Percentiles rank a stretch among this genome's conserved stretches.
These are phyloP conservation scores for Calameuta idolon DNA, from an alignment of 2,888 invertebrate genomes.

Conservation along the genomic window DNA sequence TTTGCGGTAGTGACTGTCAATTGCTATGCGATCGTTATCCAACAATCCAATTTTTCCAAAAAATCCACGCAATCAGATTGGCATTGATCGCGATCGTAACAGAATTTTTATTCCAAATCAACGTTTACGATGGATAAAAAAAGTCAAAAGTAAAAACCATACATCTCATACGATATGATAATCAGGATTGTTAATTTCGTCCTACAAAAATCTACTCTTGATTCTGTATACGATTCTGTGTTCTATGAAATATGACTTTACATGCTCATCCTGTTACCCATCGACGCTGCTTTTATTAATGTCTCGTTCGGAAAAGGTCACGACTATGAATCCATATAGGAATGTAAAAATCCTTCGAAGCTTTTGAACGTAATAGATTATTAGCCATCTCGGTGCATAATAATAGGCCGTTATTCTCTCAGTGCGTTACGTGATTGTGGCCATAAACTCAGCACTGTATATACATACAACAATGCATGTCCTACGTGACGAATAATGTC, in stretches of 20 bases:
- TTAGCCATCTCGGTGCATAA: not conserved
- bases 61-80: not conserved
- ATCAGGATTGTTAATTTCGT: not conserved
- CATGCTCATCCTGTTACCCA: not conserved
- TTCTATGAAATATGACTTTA: too few relatives aligned
- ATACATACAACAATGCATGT: not conserved
- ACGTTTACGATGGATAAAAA: not conserved
- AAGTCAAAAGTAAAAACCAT: not conserved
- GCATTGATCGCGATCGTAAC: not conserved
- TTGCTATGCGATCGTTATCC: conserved; percentile 17
- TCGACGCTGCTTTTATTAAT: not conserved
- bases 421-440: not conserved
- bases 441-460: not conserved
- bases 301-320: not conserved
- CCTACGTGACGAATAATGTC: not conserved
- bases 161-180: not conserved
- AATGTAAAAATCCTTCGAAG: not conserved
- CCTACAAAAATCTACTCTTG: not conserved
- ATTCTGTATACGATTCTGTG: not conserved
- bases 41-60: not conserved
- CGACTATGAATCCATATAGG: not conserved
- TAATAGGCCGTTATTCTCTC: not conserved
- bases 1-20: conserved; percentile 34
- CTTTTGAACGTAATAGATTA: not conserved
- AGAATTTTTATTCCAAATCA: not conserved